phyloP scores from a whole-genome alignment of 2,113 vertebrate genomes.

The Sander vitreus region DNA sequence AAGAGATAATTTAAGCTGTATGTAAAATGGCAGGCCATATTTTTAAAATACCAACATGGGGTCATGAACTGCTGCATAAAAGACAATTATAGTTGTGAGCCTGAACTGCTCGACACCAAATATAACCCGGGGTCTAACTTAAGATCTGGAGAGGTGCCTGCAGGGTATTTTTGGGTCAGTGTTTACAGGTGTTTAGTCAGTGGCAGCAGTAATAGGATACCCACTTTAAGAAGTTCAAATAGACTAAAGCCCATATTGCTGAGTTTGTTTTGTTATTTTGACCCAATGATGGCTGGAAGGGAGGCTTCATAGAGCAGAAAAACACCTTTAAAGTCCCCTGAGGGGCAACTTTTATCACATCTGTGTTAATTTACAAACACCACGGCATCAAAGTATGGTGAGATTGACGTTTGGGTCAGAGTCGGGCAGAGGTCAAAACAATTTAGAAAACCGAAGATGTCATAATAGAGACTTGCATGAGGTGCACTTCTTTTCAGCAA shows the following conservation, averaged over 20 bases:
- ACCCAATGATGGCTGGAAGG: constrained; percentile 33
- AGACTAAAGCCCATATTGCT: constrained; percentile 62
- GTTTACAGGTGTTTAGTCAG: constrained; percentile 76
- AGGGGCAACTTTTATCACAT: constrained; percentile 10
- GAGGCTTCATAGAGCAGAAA: constrained; percentile 21
- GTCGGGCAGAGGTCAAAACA: too few relatives aligned
- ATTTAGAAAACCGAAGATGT: not conserved
- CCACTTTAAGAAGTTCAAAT: constrained; percentile 77
- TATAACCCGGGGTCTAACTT: constrained; percentile 68
- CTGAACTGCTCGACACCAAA: constrained; percentile 65
- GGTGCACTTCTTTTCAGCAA: not conserved
- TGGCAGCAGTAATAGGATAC: constrained; percentile 67
- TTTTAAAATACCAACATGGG: constrained; percentile 69
- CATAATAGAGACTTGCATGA: not conserved
- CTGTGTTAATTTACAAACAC: constrained; percentile 9
- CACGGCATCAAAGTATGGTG: not conserved
- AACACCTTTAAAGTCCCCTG: constrained; percentile 27
- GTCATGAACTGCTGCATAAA: constrained; percentile 76
- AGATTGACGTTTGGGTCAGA: not conserved
- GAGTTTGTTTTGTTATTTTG: constrained; percentile 65
- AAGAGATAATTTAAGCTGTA: constrained; percentile 72
- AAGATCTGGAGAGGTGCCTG: constrained; percentile 72
- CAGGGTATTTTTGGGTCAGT: constrained; percentile 72
- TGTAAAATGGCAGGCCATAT: constrained; percentile 73
- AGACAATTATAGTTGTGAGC: constrained; percentile 66